These are phyloP conservation scores for Drosophila diplacantha DNA, from an alignment of 2,888 invertebrate genomes.

Conservation along the genomic window DNA sequence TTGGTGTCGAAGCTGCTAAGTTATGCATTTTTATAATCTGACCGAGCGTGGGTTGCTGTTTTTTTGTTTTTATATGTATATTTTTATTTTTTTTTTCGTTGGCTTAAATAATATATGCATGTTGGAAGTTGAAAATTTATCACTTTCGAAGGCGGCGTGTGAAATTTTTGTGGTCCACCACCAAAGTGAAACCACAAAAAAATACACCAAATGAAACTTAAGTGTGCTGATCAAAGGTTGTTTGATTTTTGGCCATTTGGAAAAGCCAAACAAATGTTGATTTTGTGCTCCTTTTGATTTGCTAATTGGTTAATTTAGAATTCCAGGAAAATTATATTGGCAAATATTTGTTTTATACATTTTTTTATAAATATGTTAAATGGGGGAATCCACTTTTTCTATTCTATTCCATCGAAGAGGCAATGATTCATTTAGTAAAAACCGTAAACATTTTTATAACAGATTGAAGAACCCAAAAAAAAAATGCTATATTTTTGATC, in stretches of 20 bases:
- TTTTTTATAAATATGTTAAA: conserved; percentile 7
- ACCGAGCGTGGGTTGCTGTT: conserved; percentile 39
- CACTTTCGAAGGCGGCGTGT: conserved; percentile 59
- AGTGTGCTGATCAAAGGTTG: conserved; percentile 26
- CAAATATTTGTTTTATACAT: background rate
- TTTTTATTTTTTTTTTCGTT: conserved; percentile 25
- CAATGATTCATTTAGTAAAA: conserved; percentile 6
- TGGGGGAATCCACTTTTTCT: conserved; percentile 3
- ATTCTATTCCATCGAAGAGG: background rate
- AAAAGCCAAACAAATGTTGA: conserved; percentile 18
- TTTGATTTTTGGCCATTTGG: conserved; percentile 6
- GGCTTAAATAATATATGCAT: conserved; percentile 54
- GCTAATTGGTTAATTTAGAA: conserved; percentile 30
- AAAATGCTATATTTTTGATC: background rate
- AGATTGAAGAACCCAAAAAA: too few relatives aligned
- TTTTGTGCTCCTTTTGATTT: conserved; percentile 10
- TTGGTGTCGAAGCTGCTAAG: conserved; percentile 64
- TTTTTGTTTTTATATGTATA: conserved; percentile 22
- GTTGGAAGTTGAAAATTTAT: conserved; percentile 51
- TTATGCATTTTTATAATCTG: conserved; percentile 61
- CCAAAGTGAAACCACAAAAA: conserved; percentile 25
- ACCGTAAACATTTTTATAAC: background rate
- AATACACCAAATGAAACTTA: background rate
- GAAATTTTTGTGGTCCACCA: conserved; percentile 46
- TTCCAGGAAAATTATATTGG: conserved; percentile 13